Evolutionary conservation across 2,888 invertebrate species (phyloP).

Genomic region (Yponomeuta evonymella): DNA sequence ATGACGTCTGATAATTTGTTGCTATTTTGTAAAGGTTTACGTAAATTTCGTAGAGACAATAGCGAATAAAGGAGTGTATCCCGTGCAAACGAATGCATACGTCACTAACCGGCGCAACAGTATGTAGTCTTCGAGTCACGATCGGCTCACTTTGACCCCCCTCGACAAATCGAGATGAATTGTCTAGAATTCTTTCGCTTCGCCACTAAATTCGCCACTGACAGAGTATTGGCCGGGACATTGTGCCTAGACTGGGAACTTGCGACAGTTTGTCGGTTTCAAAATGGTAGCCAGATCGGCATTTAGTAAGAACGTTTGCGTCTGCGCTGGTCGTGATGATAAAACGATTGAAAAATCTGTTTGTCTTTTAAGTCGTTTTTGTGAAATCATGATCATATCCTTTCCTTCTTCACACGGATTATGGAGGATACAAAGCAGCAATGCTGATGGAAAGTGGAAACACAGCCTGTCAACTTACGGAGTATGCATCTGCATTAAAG

Average conservation of each 20-base stretch:
- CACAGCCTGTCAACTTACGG: too few relatives aligned
- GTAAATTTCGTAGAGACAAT: too few relatives aligned
- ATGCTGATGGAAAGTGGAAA: too few relatives aligned
- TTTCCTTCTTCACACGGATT: too few relatives aligned
- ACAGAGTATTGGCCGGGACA: not conserved
- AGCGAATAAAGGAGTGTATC: too few relatives aligned
- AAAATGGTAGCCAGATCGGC: not conserved
- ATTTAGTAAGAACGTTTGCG: not conserved
- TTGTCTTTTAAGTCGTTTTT: not conserved
- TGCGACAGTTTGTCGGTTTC: not conserved
- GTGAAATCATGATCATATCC: not conserved
- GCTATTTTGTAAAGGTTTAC: too few relatives aligned
- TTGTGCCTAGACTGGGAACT: not conserved
- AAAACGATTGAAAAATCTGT: not conserved
- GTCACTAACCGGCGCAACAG: slow-evolving; percentile 12
- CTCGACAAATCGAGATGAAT: slow-evolving; percentile 72
- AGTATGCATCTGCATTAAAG: too few relatives aligned
- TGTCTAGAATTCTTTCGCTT: slow-evolving; percentile 48
- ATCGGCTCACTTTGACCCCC: slow-evolving; percentile 50
- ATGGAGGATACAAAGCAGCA: too few relatives aligned
- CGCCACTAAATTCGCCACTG: slow-evolving; percentile 4
- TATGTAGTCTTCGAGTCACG: slow-evolving; percentile 50
- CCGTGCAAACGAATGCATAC: not conserved
- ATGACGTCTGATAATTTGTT: too few relatives aligned
- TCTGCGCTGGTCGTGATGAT: not conserved